phyloP scores from a whole-genome alignment of 2,113 vertebrate species.

The Corvus cornix region DNA sequence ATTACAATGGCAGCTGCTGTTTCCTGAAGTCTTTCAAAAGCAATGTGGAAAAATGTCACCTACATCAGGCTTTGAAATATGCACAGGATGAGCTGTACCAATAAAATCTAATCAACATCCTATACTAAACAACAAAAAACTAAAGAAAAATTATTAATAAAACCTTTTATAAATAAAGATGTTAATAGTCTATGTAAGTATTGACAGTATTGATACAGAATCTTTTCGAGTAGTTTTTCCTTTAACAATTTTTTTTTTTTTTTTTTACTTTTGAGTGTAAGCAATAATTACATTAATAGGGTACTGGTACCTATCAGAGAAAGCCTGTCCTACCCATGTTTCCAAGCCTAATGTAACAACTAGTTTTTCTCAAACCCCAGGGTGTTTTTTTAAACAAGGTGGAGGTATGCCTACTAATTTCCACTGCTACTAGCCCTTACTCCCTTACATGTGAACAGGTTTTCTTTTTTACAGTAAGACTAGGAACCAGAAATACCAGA shows the following conservation, averaged over 20 bases:
- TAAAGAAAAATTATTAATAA: background rate
- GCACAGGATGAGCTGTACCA: background rate
- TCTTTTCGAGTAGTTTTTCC: background rate
- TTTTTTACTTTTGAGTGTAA: background rate
- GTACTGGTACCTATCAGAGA: background rate
- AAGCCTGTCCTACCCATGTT: background rate
- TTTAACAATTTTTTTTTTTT: background rate
- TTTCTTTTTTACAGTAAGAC: background rate
- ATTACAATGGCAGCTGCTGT: background rate
- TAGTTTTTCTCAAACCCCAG: background rate
- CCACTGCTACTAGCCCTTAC: background rate
- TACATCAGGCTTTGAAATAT: background rate
- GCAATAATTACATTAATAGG: background rate
- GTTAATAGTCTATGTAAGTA: background rate
- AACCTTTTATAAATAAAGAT: background rate
- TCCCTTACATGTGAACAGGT: background rate
- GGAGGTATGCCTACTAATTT: background rate
- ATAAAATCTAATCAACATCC: background rate
- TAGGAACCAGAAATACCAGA: background rate
- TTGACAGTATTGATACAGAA: background rate
- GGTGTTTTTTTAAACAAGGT: background rate
- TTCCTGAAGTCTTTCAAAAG: background rate
- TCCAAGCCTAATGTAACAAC: background rate
- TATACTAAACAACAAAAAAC: background rate
- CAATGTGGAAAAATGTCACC: background rate